Percentiles rank a stretch among this genome's conserved stretches.
These are phyloP conservation scores for Lysandra bellargus DNA, from an alignment of 2,888 invertebrate species.

Conservation along the genomic window DNA sequence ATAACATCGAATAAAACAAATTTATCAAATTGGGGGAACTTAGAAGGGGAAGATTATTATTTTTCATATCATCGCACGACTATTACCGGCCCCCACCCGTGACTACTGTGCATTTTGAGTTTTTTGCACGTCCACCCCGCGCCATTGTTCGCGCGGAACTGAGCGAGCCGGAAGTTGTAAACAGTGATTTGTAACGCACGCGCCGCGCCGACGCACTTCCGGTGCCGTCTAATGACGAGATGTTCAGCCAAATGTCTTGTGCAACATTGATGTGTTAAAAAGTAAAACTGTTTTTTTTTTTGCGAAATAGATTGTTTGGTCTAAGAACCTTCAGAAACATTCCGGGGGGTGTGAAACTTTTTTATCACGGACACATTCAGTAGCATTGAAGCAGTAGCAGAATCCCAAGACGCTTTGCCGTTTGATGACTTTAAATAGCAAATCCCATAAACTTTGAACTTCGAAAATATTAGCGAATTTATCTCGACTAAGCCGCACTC, in stretches of 20 bases:
- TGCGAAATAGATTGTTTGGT: too few relatives aligned
- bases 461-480: too few relatives aligned
- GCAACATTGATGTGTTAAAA: constrained; percentile 13
- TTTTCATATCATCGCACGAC: constrained; percentile 74
- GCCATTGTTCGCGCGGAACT: constrained; percentile 57
- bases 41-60: constrained; percentile 70
- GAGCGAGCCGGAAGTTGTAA: constrained; percentile 77
- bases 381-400: too few relatives aligned
- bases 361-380: too few relatives aligned
- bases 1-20: constrained; percentile 32
- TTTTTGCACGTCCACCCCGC: constrained; percentile 62
- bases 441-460: too few relatives aligned
- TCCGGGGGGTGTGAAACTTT: too few relatives aligned
- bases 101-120: constrained; percentile 55
- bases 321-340: too few relatives aligned
- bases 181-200: constrained; percentile 81
- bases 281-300: neutral
- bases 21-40: constrained; percentile 38
- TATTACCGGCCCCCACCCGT: constrained; percentile 68
- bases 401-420: too few relatives aligned
- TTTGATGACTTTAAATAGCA: too few relatives aligned
- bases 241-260: constrained; percentile 42
- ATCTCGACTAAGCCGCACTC: too few relatives aligned
- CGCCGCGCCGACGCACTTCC: constrained; percentile 77
- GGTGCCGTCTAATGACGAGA: constrained; percentile 68